Conservation (phyloP, 2,797 vertebrate genomes). For the Gastrophryne carolinensis region DNA sequence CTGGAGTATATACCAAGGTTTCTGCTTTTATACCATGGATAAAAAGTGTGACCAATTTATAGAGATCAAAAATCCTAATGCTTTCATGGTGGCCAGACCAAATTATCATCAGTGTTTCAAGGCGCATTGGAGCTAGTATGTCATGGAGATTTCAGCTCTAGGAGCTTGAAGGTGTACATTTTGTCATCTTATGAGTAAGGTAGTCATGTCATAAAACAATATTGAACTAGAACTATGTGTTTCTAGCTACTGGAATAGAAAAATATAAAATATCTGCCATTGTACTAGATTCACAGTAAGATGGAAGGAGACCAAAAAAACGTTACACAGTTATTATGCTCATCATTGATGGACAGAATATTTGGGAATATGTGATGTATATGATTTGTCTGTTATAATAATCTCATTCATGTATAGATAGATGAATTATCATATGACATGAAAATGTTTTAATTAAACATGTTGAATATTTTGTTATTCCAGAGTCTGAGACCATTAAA, state of each 20-base stretch:
- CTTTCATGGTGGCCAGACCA: slow-evolving; percentile 19
- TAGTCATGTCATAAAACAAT: not conserved
- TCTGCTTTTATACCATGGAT: slow-evolving; percentile 92
- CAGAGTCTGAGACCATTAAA: too few species aligned
- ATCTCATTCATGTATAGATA: too few species aligned
- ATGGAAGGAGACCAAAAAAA: not conserved
- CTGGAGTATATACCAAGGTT: slow-evolving; percentile 95
- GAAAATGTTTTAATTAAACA: too few species aligned
- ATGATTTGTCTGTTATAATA: too few species aligned
- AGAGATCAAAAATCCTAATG: slow-evolving; percentile 36
- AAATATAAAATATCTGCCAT: not conserved
- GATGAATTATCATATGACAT: too few species aligned
- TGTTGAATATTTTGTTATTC: too few species aligned
- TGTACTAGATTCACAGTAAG: not conserved
- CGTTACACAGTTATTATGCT: too few species aligned
- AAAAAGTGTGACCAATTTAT: slow-evolving; percentile 77
- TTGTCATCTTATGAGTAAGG: not conserved
- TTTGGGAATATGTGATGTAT: too few species aligned
- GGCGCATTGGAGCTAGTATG: slow-evolving; percentile 14
- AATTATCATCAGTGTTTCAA: slow-evolving; percentile 12
- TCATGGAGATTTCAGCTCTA: not conserved
- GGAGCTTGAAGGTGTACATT: not conserved
- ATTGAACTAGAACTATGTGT: not conserved
- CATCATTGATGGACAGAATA: too few species aligned
- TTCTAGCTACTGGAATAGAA: not conserved